Percentiles rank a stretch among this genome's conserved stretches.
Conservation (phyloP, 1,140 invertebrate species). For the Scaptodrosophila lebanonensis region DNA sequence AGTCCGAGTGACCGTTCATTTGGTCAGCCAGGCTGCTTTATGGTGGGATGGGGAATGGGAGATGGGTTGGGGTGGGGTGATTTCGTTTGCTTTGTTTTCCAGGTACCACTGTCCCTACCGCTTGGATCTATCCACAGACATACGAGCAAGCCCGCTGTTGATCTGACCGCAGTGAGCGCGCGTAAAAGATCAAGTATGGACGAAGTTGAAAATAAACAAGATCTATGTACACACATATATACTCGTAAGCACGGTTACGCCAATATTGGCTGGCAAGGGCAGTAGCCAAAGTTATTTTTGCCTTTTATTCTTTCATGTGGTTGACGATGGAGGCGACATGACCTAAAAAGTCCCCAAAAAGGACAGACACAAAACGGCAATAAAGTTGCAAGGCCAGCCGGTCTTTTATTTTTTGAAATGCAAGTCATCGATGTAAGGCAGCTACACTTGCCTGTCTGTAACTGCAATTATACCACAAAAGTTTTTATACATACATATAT, state of each 20-base stretch:
- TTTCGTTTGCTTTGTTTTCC: too few species aligned
- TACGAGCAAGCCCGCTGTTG: too few species aligned
- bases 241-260: too few species aligned
- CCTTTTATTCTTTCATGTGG: too few species aligned
- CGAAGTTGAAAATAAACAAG: background rate
- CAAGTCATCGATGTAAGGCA: background rate
- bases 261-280: background rate
- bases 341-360: conserved; percentile 1
- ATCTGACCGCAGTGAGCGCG: too few species aligned
- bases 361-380: background rate
- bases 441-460: background rate
- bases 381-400: background rate
- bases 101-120: too few species aligned
- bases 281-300: background rate
- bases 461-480: too few species aligned
- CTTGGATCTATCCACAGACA: too few species aligned
- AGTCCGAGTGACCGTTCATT: background rate
- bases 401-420: background rate
- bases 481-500: conserved; percentile 1
- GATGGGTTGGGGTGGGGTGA: too few species aligned
- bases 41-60: too few species aligned
- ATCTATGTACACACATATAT: too few species aligned
- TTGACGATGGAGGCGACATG: background rate
- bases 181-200: background rate
- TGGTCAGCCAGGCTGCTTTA: too few species aligned